Percentiles rank a stretch among this genome's conserved stretches.
phyloP scores from a whole-genome alignment of 2,797 vertebrate genomes.

The Gorsachius magnificus region DNA sequence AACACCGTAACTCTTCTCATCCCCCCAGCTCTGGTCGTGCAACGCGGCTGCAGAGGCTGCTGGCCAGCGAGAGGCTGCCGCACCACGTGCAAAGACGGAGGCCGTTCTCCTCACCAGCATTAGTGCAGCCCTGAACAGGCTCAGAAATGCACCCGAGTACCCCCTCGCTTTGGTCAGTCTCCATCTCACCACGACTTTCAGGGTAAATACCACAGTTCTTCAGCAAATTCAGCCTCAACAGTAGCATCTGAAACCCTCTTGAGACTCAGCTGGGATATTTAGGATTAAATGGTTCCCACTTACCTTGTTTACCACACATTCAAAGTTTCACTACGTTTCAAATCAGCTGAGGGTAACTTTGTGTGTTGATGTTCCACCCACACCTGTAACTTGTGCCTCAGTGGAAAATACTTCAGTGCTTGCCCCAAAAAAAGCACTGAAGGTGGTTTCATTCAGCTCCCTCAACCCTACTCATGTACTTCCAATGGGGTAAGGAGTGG shows the following conservation, averaged over 20 bases:
- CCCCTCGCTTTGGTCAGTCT: not conserved
- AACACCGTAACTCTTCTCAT: not conserved
- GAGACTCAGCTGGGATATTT: not conserved
- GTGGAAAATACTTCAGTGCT: not conserved
- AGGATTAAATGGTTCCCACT: not conserved
- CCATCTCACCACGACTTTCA: not conserved
- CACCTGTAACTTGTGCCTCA: not conserved
- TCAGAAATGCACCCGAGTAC: accelerated
- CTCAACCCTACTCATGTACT: not conserved
- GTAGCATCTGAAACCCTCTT: not conserved
- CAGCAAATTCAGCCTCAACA: not conserved
- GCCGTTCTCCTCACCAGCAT: not conserved
- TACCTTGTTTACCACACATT: not conserved
- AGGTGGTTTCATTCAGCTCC: not conserved
- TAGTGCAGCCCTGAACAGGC: not conserved
- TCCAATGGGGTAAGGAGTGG: not conserved
- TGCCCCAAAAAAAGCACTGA: not conserved
- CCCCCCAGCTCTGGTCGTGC: not conserved
- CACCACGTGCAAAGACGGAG: not conserved
- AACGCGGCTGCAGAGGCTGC: not conserved
- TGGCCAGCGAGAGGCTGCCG: not conserved
- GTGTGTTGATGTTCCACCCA: not conserved
- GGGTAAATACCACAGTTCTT: not conserved
- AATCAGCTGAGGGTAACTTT: not conserved
- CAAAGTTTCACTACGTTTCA: not conserved